Evolutionary conservation across 2,113 vertebrate species (phyloP).

Genomic region (Mastomys natalensis): DNA sequence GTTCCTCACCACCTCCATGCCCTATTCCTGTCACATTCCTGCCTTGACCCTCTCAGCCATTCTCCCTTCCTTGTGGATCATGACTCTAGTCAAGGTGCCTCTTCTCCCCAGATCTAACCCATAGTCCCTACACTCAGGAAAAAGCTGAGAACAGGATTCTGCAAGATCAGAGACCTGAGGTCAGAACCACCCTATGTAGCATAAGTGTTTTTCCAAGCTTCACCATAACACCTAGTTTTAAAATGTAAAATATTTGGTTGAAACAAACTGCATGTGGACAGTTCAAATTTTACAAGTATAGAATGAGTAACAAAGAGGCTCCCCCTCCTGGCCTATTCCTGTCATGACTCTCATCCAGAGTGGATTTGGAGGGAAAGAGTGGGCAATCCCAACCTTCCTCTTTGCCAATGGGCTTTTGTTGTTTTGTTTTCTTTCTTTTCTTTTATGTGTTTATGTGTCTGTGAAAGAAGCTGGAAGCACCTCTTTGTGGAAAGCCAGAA

Average conservation of each 20-base stretch:
- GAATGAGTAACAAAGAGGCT: background rate
- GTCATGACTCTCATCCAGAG: background rate
- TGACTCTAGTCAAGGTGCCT: background rate
- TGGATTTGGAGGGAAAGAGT: background rate
- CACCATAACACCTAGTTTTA: background rate
- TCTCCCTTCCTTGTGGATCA: background rate
- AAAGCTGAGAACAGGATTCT: background rate
- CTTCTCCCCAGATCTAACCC: background rate
- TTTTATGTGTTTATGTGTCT: background rate
- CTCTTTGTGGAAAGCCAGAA: background rate
- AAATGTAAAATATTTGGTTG: background rate
- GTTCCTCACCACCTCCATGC: background rate
- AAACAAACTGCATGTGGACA: background rate
- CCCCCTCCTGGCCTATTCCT: background rate
- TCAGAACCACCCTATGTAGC: background rate
- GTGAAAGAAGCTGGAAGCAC: background rate
- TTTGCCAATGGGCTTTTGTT: background rate
- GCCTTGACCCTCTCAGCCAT: background rate
- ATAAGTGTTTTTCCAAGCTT: background rate
- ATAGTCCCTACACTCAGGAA: background rate
- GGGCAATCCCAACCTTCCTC: background rate
- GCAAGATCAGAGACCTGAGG: background rate
- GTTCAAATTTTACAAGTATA: background rate
- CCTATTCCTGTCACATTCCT: background rate
- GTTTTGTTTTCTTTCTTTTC: background rate